These are phyloP conservation scores for Caenorhabditis imperialis DNA, from an alignment of 2,888 invertebrate species.

Conservation along the genomic window DNA sequence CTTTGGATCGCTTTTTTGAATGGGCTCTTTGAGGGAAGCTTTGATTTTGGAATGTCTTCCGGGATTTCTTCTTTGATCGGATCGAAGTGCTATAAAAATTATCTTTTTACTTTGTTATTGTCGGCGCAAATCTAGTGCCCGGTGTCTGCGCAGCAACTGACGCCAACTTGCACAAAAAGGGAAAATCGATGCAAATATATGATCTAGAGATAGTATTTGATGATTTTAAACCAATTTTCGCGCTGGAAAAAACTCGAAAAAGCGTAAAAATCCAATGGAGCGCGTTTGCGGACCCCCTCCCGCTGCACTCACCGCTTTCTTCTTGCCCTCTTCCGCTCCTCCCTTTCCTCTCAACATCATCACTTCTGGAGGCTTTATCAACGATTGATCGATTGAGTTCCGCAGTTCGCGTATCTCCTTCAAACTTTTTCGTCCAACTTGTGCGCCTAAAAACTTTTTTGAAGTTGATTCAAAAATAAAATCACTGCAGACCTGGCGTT, in stretches of 20 bases:
- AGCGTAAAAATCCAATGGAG: no score
- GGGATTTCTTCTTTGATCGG: conserved; percentile 30
- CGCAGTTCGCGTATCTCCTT: conserved; percentile 57
- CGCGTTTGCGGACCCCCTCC: no score
- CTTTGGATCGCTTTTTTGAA: conserved; percentile 56
- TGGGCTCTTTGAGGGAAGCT: conserved; percentile 38
- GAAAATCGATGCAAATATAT: no score
- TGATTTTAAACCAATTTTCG: no score
- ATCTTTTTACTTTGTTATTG: no score
- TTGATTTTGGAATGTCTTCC: conserved; percentile 14
- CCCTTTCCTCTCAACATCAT: conserved; percentile 16
- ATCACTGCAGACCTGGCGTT: conserved; percentile 19
- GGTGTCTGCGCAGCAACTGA: no score
- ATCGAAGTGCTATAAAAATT: conserved; percentile 22
- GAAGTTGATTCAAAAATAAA: not conserved
- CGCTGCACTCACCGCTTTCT: conserved; percentile 7
- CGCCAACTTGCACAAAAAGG: no score
- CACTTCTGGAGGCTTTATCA: conserved; percentile 36
- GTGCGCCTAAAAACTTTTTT: conserved; percentile 15
- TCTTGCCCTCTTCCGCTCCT: conserved; percentile 14
- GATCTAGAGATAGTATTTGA: no score
- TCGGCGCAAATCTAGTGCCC: no score
- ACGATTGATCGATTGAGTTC: conserved; percentile 62
- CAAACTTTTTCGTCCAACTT: conserved; percentile 56
- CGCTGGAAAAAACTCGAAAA: no score